phyloP scores from a whole-genome alignment of 2,113 vertebrate genomes.

The Anser brachyrhynchus region DNA sequence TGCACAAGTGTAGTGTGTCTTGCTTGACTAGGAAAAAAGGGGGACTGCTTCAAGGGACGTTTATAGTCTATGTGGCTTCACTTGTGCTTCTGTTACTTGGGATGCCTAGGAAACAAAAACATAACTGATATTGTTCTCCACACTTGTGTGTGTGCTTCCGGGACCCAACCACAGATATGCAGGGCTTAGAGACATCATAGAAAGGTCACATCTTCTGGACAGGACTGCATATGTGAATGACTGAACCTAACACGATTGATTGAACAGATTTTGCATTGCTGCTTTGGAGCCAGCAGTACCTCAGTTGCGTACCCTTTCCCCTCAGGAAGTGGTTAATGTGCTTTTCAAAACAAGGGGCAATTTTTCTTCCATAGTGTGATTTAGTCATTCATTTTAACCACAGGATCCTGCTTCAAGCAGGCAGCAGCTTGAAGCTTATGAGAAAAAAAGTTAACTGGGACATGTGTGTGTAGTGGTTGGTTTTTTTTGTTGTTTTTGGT shows the following conservation, averaged over 20 bases:
- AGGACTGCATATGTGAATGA: background rate
- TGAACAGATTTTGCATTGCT: background rate
- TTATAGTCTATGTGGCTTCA: background rate
- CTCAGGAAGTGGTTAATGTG: background rate
- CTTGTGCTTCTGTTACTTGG: background rate
- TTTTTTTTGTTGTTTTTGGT: too few relatives aligned
- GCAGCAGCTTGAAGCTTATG: background rate
- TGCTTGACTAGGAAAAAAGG: background rate
- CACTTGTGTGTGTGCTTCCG: background rate
- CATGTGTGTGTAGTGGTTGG: background rate
- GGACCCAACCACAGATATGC: background rate
- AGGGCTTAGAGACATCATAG: background rate
- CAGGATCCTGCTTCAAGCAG: background rate
- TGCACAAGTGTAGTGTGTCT: background rate
- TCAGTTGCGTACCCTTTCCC: background rate
- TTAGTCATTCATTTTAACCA: background rate
- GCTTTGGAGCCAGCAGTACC: background rate
- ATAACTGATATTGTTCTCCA: background rate
- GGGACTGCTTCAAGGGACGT: background rate
- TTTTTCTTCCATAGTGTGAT: background rate
- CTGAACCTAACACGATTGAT: background rate
- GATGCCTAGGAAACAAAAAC: background rate
- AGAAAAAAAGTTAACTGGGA: background rate
- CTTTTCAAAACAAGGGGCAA: background rate
- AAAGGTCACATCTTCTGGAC: background rate